Conservation (phyloP, 2,888 invertebrate genomes). For the Cataglyphis altisquamis region DNA sequence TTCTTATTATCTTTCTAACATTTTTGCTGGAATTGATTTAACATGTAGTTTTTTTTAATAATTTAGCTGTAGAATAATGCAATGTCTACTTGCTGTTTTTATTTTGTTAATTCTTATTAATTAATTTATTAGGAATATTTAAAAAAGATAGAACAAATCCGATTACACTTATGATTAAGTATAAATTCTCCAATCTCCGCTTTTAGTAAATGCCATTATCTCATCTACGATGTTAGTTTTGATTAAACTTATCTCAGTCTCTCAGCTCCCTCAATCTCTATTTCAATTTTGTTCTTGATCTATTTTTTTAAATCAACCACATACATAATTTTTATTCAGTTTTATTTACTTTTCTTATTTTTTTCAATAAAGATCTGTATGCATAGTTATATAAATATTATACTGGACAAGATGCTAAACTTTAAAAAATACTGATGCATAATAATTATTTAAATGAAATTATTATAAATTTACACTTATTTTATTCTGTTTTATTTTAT, state of each 20-base stretch:
- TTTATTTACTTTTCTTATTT: conserved; percentile 19
- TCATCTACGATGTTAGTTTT: background rate
- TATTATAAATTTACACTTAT: background rate
- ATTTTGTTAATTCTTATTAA: background rate
- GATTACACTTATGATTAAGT: conserved; percentile 1
- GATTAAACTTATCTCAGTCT: conserved; percentile 24
- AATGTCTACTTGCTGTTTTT: background rate
- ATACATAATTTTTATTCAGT: conserved; percentile 13
- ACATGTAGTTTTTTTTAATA: background rate
- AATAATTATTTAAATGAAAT: background rate
- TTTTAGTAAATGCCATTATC: conserved; percentile 8
- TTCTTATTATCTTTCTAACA: background rate
- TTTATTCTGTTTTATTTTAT: background rate
- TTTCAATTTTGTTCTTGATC: conserved; percentile 20
- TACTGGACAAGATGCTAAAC: background rate
- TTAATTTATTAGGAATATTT: background rate
- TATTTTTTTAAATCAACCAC: conserved; percentile 6
- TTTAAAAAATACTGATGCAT: background rate
- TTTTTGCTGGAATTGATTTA: background rate
- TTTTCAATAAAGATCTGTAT: conserved; percentile 16
- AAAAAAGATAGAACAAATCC: background rate
- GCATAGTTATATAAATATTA: conserved; percentile 22
- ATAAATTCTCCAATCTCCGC: background rate
- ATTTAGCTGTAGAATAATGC: background rate
- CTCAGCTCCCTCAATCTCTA: background rate